Conservation (phyloP, 2,113 vertebrate species). For the Leuciscus idus region DNA sequence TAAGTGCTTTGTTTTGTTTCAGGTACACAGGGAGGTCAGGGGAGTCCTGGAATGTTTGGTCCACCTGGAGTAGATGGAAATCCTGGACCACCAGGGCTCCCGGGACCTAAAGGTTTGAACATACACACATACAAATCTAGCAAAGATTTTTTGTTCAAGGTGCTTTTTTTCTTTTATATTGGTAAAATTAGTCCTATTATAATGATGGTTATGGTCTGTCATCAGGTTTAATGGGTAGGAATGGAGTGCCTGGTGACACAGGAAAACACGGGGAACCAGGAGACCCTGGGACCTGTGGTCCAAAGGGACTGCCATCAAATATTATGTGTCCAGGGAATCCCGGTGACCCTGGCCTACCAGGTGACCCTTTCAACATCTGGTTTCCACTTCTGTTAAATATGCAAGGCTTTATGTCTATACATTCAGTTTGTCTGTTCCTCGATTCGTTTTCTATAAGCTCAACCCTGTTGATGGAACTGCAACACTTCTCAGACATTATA, state of each 20-base stretch:
- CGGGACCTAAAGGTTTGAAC: conserved; percentile 66
- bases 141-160: neutral
- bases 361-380: conserved; percentile 48
- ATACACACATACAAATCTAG: neutral
- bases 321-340: conserved; percentile 55
- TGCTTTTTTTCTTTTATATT: neutral
- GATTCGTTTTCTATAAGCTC: neutral
- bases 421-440: neutral
- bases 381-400: neutral
- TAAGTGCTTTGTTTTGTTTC: neutral
- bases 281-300: conserved; percentile 63
- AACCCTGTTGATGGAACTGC: neutral
- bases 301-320: conserved; percentile 51
- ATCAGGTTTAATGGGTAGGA: conserved; percentile 59
- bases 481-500: neutral
- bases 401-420: neutral
- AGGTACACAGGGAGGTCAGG: conserved; percentile 66
- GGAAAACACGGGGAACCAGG: conserved; percentile 65
- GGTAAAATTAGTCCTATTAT: neutral
- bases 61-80: conserved; percentile 61
- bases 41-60: conserved; percentile 62
- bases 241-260: conserved; percentile 55
- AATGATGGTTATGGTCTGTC: neutral
- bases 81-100: conserved; percentile 60
- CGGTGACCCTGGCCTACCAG: conserved; percentile 63